A percentile compares a stretch with the other conserved stretches of the same genome.
Evolutionary conservation across 1,140 invertebrate species (phyloP).

Genomic region (Pseudoatta argentina): DNA sequence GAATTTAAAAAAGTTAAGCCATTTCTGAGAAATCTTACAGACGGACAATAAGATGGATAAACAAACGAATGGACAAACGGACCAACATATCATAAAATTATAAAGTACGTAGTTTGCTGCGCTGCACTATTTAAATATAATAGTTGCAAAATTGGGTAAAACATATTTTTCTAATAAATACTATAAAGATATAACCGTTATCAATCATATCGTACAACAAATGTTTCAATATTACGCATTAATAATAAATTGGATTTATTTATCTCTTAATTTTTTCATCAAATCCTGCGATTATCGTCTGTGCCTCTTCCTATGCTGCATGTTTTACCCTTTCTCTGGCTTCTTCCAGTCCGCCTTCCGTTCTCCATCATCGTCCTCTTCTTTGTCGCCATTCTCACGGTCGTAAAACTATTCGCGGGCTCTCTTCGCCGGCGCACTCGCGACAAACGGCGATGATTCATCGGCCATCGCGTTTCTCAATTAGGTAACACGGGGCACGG

Average conservation of each 20-base stretch:
- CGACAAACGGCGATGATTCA: slow-evolving; percentile 82
- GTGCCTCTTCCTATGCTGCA: background rate
- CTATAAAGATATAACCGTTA: background rate
- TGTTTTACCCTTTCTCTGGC: background rate
- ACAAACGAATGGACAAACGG: too few relatives aligned
- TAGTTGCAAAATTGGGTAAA: background rate
- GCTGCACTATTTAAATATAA: background rate
- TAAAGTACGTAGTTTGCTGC: too few relatives aligned
- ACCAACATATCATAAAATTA: too few relatives aligned
- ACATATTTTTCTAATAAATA: background rate
- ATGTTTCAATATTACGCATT: background rate
- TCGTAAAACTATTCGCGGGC: slow-evolving; percentile 82
- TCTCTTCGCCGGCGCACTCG: slow-evolving; percentile 53
- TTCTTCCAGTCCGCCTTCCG: background rate
- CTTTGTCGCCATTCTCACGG: slow-evolving; percentile 59
- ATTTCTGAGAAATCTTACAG: too few relatives aligned
- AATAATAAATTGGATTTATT: background rate
- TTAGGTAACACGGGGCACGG: slow-evolving; percentile 81
- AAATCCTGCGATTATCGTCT: background rate
- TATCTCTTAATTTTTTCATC: background rate
- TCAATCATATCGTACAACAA: background rate
- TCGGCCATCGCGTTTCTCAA: slow-evolving; percentile 83
- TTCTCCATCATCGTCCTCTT: slow-evolving; percentile 42
- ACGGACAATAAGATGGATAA: too few relatives aligned
- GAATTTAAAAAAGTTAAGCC: too few relatives aligned